Conservation (phyloP, 2,113 vertebrate species). For the Shinisaurus crocodilurus region DNA sequence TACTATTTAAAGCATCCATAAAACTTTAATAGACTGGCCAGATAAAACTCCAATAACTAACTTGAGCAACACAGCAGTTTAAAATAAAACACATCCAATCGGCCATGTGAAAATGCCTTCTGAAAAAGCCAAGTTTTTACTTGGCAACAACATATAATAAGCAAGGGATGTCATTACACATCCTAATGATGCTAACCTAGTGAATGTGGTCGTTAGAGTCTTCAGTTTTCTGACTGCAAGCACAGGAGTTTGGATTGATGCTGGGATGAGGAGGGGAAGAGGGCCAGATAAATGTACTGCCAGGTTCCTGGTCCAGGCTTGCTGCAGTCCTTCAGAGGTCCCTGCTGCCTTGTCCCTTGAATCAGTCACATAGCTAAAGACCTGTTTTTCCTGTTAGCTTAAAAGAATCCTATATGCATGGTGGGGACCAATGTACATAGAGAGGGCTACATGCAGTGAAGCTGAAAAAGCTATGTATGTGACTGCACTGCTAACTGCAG, state of each 20-base stretch:
- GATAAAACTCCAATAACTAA: neutral
- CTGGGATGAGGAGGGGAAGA: neutral
- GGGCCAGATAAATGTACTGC: neutral
- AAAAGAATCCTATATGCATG: neutral
- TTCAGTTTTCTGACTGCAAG: neutral
- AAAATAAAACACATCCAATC: neutral
- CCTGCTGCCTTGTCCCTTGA: neutral
- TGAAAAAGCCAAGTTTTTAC: neutral
- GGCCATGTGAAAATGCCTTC: neutral
- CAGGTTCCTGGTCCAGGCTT: neutral
- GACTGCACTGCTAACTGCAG: neutral
- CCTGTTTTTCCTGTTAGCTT: neutral
- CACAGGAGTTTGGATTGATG: neutral
- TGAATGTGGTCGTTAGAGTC: neutral
- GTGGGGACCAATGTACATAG: no score
- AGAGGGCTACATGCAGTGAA: neutral
- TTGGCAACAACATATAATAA: neutral
- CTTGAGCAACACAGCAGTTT: neutral
- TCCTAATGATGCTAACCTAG: neutral
- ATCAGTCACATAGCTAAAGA: neutral
- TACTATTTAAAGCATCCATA: neutral
- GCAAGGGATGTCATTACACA: neutral
- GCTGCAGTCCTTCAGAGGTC: neutral
- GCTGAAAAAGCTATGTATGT: neutral
- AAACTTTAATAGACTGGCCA: neutral